phyloP scores from a whole-genome alignment of 2,797 vertebrate species.

The Synaphobranchus kaupii region DNA sequence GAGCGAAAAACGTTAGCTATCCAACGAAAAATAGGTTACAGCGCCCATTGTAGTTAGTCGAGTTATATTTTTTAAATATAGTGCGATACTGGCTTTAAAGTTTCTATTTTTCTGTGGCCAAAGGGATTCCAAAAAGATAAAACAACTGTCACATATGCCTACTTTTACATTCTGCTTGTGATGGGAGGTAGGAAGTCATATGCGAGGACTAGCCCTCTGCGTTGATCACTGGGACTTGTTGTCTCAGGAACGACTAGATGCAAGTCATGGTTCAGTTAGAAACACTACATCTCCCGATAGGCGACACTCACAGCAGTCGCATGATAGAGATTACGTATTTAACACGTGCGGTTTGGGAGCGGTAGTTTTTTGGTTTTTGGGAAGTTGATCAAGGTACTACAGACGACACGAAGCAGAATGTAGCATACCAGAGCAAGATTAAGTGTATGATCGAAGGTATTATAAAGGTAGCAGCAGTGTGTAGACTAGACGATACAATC shows the following conservation, averaged over 20 bases:
- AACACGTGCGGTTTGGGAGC: slow-evolving; percentile 41
- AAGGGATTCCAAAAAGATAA: not conserved
- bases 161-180: slow-evolving; percentile 42
- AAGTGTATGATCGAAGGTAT: not conserved
- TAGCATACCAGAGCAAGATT: not conserved
- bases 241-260: slow-evolving; percentile 46
- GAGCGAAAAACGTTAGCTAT: not conserved
- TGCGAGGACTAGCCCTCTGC: slow-evolving; percentile 31
- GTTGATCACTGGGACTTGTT: slow-evolving; percentile 58
- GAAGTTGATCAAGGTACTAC: not conserved
- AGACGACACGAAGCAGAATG: not conserved
- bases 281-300: slow-evolving; percentile 62
- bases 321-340: slow-evolving; percentile 57
- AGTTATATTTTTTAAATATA: not conserved
- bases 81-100: not conserved
- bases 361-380: slow-evolving; percentile 17
- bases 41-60: slow-evolving; percentile 4
- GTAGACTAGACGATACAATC: not conserved
- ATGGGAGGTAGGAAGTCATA: slow-evolving; percentile 59
- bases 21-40: not conserved
- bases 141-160: slow-evolving; percentile 17
- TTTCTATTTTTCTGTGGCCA: too few relatives aligned
- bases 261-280: not conserved
- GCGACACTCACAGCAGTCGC: slow-evolving; percentile 46
- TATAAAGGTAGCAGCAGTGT: not conserved